These are phyloP conservation scores for Steromphala cineraria DNA, from an alignment of 2,888 invertebrate species.

Conservation along the genomic window DNA sequence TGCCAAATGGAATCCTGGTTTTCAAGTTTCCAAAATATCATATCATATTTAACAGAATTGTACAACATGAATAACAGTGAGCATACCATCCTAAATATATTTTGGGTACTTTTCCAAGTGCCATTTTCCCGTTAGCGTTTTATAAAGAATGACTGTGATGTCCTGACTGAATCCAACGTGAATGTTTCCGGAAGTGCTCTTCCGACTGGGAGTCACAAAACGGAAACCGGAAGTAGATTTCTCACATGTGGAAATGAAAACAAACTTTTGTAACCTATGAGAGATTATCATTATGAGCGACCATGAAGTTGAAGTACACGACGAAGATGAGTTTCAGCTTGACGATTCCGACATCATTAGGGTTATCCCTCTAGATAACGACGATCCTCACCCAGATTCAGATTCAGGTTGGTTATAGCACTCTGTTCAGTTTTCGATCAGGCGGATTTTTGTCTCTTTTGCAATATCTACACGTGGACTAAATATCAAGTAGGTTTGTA, in stretches of 20 bases:
- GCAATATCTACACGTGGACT: not conserved
- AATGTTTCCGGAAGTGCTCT: not conserved
- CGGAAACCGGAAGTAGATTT: not conserved
- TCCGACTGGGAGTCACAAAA: not conserved
- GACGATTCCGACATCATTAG: slow-evolving; percentile 29
- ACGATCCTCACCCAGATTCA: not conserved
- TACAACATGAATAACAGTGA: not conserved
- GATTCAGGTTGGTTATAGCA: not conserved
- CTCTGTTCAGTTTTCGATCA: not conserved
- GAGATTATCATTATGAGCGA: not conserved
- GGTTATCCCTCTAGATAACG: slow-evolving; percentile 34
- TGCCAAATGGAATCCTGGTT: too few species aligned
- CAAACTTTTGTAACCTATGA: not conserved
- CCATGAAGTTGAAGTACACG: slow-evolving; percentile 15
- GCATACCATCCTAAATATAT: slow-evolving; percentile 33
- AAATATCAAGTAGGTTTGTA: not conserved
- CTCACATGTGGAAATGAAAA: not conserved
- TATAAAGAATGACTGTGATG: too few species aligned
- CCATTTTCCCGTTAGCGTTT: not conserved
- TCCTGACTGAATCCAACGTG: too few species aligned
- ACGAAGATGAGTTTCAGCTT: slow-evolving; percentile 23
- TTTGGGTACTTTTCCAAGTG: slow-evolving; percentile 27
- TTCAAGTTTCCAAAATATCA: too few species aligned
- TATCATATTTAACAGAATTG: too few species aligned
- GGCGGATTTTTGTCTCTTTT: not conserved